Evolutionary conservation across 2,888 invertebrate species (phyloP).

Genomic region (Plusia festucae): DNA sequence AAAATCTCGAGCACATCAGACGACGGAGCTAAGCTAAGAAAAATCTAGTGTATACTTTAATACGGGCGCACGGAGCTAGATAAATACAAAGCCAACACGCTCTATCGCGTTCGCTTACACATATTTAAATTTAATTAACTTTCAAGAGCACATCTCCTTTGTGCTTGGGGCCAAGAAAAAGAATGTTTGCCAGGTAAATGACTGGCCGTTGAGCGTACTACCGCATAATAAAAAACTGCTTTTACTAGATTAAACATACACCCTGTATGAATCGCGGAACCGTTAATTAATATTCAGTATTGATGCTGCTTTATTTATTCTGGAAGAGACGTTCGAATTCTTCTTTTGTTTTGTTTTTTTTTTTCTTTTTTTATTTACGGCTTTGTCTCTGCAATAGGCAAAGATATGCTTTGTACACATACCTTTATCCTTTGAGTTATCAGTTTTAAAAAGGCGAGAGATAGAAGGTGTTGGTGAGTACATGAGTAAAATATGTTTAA

Average conservation of each 20-base stretch:
- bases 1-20: conserved; percentile 11
- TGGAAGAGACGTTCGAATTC: neutral
- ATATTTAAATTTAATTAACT: conserved; percentile 86
- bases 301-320: conserved; percentile 12
- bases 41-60: conserved; percentile 52
- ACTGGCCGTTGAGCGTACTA: conserved; percentile 64
- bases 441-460: too few species aligned
- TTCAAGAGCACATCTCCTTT: conserved; percentile 79
- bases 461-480: too few species aligned
- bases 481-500: too few species aligned
- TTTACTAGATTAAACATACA: conserved; percentile 66
- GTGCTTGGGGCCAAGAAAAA: conserved; percentile 70
- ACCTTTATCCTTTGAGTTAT: too few species aligned
- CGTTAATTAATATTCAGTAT: conserved; percentile 71
- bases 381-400: neutral
- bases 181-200: conserved; percentile 72
- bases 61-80: conserved; percentile 38
- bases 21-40: conserved; percentile 35
- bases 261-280: conserved; percentile 54
- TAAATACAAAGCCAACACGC: conserved; percentile 60
- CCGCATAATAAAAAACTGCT: conserved; percentile 71
- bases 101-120: conserved; percentile 58
- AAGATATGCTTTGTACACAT: neutral
- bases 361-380: neutral
- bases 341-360: neutral